Conservation (phyloP, 2,113 vertebrate genomes). For the Plestiodon gilberti region DNA sequence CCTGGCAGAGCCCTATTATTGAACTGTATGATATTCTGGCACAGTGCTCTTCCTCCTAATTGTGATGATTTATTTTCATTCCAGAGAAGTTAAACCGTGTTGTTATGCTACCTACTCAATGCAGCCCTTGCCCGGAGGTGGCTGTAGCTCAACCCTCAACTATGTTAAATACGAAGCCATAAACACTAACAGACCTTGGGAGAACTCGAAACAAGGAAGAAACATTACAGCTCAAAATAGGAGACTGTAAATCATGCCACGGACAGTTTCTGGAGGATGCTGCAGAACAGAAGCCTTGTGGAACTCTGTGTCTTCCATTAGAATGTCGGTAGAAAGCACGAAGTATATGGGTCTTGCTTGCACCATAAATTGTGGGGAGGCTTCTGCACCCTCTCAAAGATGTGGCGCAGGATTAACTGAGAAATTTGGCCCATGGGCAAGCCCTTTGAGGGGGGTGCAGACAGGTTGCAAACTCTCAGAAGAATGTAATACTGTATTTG, state of each 20-base stretch:
- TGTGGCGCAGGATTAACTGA: not conserved
- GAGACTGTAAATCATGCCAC: not conserved
- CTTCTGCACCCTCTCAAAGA: not conserved
- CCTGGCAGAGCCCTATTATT: constrained; percentile 16
- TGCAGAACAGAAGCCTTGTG: not conserved
- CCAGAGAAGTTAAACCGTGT: constrained; percentile 49
- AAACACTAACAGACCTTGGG: constrained; percentile 39
- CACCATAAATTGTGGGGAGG: not conserved
- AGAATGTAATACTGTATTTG: not conserved
- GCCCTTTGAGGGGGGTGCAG: not conserved
- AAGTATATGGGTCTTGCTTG: not conserved
- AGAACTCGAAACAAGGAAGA: not conserved
- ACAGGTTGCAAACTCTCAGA: not conserved
- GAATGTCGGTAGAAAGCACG: not conserved
- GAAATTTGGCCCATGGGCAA: not conserved
- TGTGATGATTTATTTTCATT: constrained; percentile 60
- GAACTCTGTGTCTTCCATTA: not conserved
- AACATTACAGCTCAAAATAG: not conserved
- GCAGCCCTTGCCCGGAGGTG: constrained; percentile 34
- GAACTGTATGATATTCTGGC: constrained; percentile 31
- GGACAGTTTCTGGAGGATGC: not conserved
- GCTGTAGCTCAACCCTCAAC: constrained; percentile 3
- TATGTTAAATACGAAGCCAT: constrained; percentile 34
- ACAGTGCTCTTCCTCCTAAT: constrained; percentile 42
- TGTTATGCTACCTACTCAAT: constrained; percentile 45